These are phyloP conservation scores for Centrocercus urophasianus DNA, from an alignment of 2,113 vertebrate genomes.

Conservation along the genomic window DNA sequence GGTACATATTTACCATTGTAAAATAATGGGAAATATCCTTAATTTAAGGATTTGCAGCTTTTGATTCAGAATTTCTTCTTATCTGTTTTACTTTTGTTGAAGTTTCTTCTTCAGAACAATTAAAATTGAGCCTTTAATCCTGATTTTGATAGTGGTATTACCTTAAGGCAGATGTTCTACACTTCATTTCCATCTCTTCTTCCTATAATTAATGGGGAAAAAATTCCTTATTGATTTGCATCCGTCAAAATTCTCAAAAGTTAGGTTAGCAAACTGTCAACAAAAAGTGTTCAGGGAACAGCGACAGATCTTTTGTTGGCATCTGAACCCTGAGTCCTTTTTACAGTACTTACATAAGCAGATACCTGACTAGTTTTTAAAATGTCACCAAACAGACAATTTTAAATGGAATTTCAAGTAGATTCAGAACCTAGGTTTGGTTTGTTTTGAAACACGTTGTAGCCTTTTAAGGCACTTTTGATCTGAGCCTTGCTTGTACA, in stretches of 20 bases:
- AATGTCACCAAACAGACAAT: background rate
- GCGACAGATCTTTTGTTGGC: accelerated
- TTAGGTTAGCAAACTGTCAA: background rate
- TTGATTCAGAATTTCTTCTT: background rate
- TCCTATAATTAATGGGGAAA: background rate
- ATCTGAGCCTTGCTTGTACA: background rate
- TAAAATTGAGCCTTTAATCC: background rate
- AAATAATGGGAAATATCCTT: background rate
- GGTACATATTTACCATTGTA: background rate
- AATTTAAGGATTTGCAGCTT: background rate
- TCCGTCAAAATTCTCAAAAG: background rate
- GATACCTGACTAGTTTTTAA: background rate
- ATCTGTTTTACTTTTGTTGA: no score
- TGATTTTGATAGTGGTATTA: background rate
- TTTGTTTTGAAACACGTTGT: background rate
- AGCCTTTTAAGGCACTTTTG: background rate
- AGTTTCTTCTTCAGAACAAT: background rate
- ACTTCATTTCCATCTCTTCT: background rate
- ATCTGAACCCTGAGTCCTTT: background rate
- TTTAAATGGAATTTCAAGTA: background rate
- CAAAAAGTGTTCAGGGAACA: background rate
- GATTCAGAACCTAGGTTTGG: background rate
- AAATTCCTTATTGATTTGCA: background rate
- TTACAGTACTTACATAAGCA: background rate
- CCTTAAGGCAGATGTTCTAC: background rate